Conservation (phyloP, 1,140 invertebrate genomes). For the Nephotettix cincticeps region DNA sequence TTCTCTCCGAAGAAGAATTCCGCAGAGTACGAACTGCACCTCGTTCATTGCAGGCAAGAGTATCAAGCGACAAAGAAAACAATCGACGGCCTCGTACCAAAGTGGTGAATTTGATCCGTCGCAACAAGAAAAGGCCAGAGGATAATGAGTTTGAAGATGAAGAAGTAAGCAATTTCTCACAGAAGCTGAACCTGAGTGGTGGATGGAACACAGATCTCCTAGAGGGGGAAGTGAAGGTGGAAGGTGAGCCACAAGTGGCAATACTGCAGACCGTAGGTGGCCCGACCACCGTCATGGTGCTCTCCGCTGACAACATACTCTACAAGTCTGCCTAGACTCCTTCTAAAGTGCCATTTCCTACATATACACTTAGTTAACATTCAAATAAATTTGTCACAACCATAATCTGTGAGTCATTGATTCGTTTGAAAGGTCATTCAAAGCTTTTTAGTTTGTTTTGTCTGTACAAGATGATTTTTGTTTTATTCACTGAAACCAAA, state of each 20-base stretch:
- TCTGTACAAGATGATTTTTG: no score
- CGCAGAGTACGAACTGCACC: slow-evolving; percentile 53
- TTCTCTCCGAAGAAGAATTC: slow-evolving; percentile 57
- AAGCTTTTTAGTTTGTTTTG: no score
- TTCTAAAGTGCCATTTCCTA: no score
- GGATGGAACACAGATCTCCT: not conserved
- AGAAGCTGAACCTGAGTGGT: not conserved
- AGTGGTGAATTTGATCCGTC: not conserved
- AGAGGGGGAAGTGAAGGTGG: not conserved
- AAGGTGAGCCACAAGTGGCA: not conserved
- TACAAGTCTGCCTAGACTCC: not conserved
- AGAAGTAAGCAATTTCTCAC: not conserved
- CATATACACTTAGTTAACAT: no score
- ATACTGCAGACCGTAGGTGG: not conserved
- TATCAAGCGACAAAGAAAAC: slow-evolving; percentile 24
- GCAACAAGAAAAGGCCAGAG: no score
- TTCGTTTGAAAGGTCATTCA: no score
- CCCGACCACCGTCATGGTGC: not conserved
- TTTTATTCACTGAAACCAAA: no score
- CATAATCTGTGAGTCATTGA: no score
- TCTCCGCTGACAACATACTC: not conserved
- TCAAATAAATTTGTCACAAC: no score
- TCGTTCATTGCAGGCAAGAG: not conserved
- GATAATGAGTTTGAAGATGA: no score
- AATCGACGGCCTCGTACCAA: not conserved